Percentiles rank a stretch among this genome's conserved stretches.
Conservation (phyloP, 2,888 invertebrate species). For the Protophormia terraenovae region DNA sequence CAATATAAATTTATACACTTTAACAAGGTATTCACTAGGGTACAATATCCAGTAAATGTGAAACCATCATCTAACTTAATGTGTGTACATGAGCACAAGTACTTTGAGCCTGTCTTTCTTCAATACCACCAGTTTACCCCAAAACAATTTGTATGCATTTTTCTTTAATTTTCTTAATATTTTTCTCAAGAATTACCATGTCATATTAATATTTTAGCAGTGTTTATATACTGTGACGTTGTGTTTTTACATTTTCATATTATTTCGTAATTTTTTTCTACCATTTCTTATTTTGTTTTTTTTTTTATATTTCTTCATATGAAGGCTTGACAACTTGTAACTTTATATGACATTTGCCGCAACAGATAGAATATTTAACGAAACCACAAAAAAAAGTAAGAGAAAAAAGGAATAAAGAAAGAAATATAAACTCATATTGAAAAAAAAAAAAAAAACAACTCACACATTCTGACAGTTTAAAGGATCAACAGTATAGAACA, state of each 20-base stretch:
- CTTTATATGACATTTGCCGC: conserved; percentile 67
- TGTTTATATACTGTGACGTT: conserved; percentile 51
- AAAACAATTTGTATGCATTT: conserved; percentile 9
- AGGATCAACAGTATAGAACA: conserved; percentile 23
- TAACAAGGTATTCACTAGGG: neutral
- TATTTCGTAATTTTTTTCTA: neutral
- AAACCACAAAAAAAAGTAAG: conserved; percentile 50
- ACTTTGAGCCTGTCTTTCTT: conserved; percentile 20
- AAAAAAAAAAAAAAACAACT: conserved; percentile 5
- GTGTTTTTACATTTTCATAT: conserved; percentile 48
- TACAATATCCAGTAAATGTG: neutral
- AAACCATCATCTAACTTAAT: neutral
- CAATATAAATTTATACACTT: conserved; percentile 6
- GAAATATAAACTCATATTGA: conserved; percentile 8
- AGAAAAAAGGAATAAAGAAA: conserved; percentile 21
- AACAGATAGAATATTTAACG: conserved; percentile 67
- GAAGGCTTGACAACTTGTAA: conserved; percentile 64
- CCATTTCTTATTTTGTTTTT: neutral
- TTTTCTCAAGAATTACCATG: conserved; percentile 64
- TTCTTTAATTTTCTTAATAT: conserved; percentile 63
- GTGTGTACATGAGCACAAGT: neutral
- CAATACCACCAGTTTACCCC: neutral
- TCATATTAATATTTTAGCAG: conserved; percentile 66
- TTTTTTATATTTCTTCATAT: conserved; percentile 17
- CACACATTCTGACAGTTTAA: neutral